These are phyloP conservation scores for Eupeodes latifasciatus DNA, from an alignment of 2,888 invertebrate genomes.

Conservation along the genomic window DNA sequence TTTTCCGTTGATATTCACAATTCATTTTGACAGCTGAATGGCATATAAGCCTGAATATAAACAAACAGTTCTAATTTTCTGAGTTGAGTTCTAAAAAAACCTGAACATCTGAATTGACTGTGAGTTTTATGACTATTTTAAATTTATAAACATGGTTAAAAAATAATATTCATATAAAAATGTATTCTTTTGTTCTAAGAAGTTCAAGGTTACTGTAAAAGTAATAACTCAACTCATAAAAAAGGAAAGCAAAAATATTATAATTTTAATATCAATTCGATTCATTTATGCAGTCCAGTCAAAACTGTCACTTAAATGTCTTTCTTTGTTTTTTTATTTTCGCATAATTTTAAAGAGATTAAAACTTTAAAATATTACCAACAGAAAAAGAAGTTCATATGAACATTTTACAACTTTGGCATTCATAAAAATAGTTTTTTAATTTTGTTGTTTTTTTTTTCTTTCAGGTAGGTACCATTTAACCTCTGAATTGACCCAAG, in stretches of 20 bases:
- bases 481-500: slow-evolving; percentile 5
- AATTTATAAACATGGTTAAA: too few relatives aligned
- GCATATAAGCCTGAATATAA: too few relatives aligned
- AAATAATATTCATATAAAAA: too few relatives aligned
- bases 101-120: too few relatives aligned
- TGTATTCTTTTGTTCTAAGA: neutral
- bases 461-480: neutral
- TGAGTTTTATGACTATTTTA: too few relatives aligned
- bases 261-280: neutral
- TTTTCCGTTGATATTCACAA: too few relatives aligned
- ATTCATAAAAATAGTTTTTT: neutral
- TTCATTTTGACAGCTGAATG: too few relatives aligned
- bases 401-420: neutral
- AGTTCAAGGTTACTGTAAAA: slow-evolving; percentile 30
- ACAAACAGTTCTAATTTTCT: too few relatives aligned
- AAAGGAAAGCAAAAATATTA: neutral
- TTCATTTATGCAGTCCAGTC: neutral
- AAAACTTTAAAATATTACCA: neutral
- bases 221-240: neutral
- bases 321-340: slow-evolving; percentile 9
- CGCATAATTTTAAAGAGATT: slow-evolving; percentile 8
- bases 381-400: neutral
- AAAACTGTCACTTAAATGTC: slow-evolving; percentile 12
- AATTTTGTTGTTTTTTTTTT: neutral
- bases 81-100: too few relatives aligned